phyloP scores from a whole-genome alignment of 2,797 vertebrate genomes.

The Rhinoraja longicauda region DNA sequence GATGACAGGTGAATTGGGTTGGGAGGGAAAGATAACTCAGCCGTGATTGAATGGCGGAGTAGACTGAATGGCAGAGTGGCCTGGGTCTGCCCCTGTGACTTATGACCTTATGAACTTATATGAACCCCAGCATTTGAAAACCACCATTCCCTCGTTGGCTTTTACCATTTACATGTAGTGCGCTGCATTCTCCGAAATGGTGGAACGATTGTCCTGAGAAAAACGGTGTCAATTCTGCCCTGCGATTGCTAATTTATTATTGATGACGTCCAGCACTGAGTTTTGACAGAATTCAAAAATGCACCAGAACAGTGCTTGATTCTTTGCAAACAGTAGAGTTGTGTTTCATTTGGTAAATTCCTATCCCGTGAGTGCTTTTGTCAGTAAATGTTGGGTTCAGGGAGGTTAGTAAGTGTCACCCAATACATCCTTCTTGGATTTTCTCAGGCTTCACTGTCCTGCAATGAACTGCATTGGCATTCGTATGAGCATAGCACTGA shows the following conservation, averaged over 20 bases:
- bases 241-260: neutral
- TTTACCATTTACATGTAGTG: neutral
- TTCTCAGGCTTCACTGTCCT: neutral
- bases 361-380: constrained; percentile 5
- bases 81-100: too few species aligned
- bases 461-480: neutral
- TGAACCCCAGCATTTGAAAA: neutral
- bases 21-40: too few species aligned
- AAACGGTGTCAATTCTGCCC: neutral
- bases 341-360: neutral
- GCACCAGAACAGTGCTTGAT: neutral
- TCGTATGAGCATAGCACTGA: neutral
- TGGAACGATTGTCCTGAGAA: neutral
- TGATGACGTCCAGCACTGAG: neutral
- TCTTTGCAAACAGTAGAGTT: neutral
- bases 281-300: neutral
- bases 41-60: too few species aligned
- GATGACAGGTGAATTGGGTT: too few species aligned
- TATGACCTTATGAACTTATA: too few species aligned
- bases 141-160: too few species aligned
- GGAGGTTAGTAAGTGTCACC: neutral
- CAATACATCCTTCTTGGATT: neutral
- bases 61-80: too few species aligned
- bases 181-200: neutral
- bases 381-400: neutral